A percentile compares a stretch with the other conserved stretches of the same genome.
Evolutionary conservation across 2,113 vertebrate species (phyloP).

Genomic region (Numida meleagris): DNA sequence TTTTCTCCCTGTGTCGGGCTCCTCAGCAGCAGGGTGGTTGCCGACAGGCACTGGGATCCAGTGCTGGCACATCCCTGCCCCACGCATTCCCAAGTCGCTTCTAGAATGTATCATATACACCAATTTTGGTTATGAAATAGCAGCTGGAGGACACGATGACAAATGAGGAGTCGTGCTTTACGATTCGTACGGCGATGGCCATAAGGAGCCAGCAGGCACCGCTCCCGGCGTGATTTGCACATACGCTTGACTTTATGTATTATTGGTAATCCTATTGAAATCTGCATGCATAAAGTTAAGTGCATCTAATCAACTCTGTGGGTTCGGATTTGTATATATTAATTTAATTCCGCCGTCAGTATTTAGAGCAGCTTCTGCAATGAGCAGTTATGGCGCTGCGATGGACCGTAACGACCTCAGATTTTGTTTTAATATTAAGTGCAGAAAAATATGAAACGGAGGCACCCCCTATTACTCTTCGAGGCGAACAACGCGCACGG

Average conservation of each 20-base stretch:
- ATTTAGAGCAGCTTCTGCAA: neutral
- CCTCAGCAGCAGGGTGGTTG: neutral
- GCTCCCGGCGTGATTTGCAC: neutral
- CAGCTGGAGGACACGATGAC: neutral
- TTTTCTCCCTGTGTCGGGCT: neutral
- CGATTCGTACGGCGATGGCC: neutral
- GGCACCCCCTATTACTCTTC: neutral
- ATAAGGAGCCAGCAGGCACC: neutral
- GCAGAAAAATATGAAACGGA: neutral
- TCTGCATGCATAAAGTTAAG: slow-evolving; percentile 14
- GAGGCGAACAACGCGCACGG: neutral
- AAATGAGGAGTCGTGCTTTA: neutral
- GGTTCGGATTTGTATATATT: neutral
- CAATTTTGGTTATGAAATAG: neutral
- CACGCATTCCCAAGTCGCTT: neutral
- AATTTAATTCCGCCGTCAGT: neutral
- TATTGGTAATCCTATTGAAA: neutral
- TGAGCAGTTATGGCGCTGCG: neutral
- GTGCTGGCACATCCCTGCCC: rapidly evolving
- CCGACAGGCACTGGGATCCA: neutral
- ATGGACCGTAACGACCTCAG: neutral
- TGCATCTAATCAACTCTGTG: neutral
- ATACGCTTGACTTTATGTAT: neutral
- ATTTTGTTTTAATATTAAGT: neutral
- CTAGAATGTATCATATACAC: neutral